These are phyloP conservation scores for Drosophila tani DNA, from an alignment of 1,140 invertebrate species.

Conservation along the genomic window DNA sequence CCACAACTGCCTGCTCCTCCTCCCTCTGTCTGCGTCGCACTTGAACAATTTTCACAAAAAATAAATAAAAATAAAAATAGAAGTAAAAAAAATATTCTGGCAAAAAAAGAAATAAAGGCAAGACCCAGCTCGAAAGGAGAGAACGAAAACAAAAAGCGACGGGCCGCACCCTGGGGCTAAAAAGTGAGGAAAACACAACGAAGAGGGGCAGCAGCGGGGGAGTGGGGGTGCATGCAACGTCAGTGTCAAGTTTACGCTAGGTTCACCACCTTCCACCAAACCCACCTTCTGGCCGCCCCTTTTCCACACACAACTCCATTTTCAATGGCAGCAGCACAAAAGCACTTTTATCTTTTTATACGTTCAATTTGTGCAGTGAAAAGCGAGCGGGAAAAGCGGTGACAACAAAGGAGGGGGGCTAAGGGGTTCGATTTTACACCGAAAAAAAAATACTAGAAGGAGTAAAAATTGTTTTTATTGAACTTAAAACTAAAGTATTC, in stretches of 20 bases:
- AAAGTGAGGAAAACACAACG: constrained; percentile 7
- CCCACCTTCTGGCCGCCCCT: neutral
- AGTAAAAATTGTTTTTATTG: neutral
- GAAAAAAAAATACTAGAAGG: neutral
- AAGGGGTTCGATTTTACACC: neutral
- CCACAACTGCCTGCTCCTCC: neutral
- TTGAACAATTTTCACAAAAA: constrained; percentile 80
- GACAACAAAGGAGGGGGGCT: neutral
- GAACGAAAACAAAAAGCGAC: constrained; percentile 49
- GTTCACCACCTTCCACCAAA: constrained; percentile 17
- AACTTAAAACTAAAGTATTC: neutral
- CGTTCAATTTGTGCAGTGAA: constrained; percentile 69
- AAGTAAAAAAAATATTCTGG: constrained; percentile 11
- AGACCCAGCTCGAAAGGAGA: constrained; percentile 35
- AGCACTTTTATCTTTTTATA: constrained; percentile 78
- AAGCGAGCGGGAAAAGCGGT: constrained; percentile 32
- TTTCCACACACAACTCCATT: constrained; percentile 68
- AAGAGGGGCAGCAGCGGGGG: neutral
- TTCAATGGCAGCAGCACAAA: constrained; percentile 83
- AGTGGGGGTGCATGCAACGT: constrained; percentile 39
- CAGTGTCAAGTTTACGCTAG: constrained; percentile 83
- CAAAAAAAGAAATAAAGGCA: constrained; percentile 29
- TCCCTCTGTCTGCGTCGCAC: constrained; percentile 67
- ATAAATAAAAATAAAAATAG: constrained; percentile 25
- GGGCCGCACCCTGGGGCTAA: constrained; percentile 41